Evolutionary conservation across 2,888 invertebrate genomes (phyloP).

Genomic region (Ornithoptera priamus): DNA sequence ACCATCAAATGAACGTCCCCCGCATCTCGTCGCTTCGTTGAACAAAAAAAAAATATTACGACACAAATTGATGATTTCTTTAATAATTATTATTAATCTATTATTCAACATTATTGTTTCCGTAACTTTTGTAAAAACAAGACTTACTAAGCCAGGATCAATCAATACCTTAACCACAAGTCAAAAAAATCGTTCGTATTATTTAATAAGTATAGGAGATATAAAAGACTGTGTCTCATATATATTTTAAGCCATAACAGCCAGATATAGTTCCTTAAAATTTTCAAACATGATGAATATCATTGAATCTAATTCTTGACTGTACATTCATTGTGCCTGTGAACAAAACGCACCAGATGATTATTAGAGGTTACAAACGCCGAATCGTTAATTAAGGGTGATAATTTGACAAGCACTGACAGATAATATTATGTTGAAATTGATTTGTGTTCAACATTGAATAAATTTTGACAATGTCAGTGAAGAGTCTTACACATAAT

Average conservation of each 20-base stretch:
- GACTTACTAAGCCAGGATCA: not conserved
- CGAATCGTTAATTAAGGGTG: constrained; percentile 66
- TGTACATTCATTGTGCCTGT: constrained; percentile 41
- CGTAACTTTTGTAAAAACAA: not conserved
- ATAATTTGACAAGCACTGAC: constrained; percentile 76
- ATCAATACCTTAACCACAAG: not conserved
- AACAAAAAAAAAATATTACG: too few species aligned
- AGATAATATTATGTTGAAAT: constrained; percentile 75
- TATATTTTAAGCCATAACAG: too few species aligned
- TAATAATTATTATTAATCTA: too few species aligned
- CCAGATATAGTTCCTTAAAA: not conserved
- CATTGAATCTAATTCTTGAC: not conserved
- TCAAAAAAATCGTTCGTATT: not conserved
- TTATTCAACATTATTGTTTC: not conserved
- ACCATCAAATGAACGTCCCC: too few species aligned
- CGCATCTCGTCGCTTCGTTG: too few species aligned
- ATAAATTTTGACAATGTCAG: constrained; percentile 78
- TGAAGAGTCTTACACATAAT: constrained; percentile 66
- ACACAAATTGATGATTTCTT: too few species aligned
- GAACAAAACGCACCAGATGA: constrained; percentile 50
- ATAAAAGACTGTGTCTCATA: too few species aligned
- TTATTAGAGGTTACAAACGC: constrained; percentile 61
- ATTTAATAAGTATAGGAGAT: not conserved
- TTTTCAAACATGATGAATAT: not conserved
- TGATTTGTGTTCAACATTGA: constrained; percentile 78